These are phyloP conservation scores for Idris sp. DNA, from an alignment of 1,140 invertebrate genomes.

Conservation along the genomic window DNA sequence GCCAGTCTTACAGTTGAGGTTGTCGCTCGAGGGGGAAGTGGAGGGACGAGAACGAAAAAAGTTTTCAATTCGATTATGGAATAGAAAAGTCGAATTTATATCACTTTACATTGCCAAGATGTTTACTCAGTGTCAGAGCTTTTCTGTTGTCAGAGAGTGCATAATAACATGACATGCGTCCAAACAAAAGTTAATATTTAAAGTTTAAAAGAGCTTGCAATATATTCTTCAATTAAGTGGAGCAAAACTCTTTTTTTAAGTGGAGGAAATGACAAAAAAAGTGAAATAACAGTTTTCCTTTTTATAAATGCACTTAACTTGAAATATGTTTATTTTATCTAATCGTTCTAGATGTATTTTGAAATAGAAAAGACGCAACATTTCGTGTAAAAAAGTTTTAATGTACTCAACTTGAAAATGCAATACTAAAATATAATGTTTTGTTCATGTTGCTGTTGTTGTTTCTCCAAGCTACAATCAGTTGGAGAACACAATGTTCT, in stretches of 20 bases:
- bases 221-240: too few species aligned
- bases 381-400: not conserved
- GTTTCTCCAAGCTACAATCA: slow-evolving; percentile 32
- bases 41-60: slow-evolving; percentile 26
- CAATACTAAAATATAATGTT: slow-evolving; percentile 13
- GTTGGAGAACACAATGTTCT: slow-evolving; percentile 44
- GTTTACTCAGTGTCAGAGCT: slow-evolving; percentile 34
- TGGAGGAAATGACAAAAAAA: too few species aligned
- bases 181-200: slow-evolving; percentile 18
- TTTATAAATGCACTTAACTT: too few species aligned
- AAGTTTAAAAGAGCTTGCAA: too few species aligned
- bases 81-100: slow-evolving; percentile 51
- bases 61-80: slow-evolving; percentile 49
- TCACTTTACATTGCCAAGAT: slow-evolving; percentile 16
- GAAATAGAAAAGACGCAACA: too few species aligned
- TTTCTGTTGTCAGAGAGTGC: slow-evolving; percentile 19
- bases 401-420: not conserved
- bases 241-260: too few species aligned
- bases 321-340: too few species aligned
- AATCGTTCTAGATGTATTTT: too few species aligned
- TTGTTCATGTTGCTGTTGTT: slow-evolving; percentile 20
- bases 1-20: slow-evolving; percentile 37
- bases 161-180: slow-evolving; percentile 8
- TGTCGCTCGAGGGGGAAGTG: slow-evolving; percentile 45
- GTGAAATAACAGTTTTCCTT: too few species aligned